phyloP scores from a whole-genome alignment of 2,113 vertebrate species.

The Sinosuthora webbiana region DNA sequence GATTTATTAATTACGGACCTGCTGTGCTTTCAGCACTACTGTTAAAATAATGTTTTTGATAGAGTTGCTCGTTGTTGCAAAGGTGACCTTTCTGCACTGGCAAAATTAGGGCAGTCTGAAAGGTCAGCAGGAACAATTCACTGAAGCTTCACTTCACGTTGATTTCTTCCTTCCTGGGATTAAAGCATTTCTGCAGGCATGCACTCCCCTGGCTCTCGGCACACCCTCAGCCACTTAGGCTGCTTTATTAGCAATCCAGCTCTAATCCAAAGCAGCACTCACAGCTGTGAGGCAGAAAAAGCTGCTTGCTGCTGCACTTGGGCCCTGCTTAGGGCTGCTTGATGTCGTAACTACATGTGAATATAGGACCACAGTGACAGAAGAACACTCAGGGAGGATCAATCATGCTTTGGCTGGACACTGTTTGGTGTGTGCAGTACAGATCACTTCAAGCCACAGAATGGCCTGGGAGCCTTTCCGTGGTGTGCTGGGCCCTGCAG shows the following conservation, averaged over 20 bases:
- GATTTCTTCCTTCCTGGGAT: neutral
- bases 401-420: accelerated
- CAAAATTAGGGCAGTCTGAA: neutral
- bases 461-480: neutral
- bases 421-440: neutral
- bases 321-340: neutral
- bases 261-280: neutral
- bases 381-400: neutral
- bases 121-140: neutral
- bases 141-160: neutral
- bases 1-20: neutral
- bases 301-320: neutral
- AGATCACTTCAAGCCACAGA: neutral
- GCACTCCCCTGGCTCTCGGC: accelerated
- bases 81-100: neutral
- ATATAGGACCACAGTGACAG: neutral
- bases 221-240: accelerated
- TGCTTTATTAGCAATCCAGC: neutral
- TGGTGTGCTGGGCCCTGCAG: neutral
- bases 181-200: neutral
- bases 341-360: accelerated
- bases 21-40: neutral
- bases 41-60: conserved; percentile 18
- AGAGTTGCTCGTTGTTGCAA: neutral
- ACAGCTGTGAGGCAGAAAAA: neutral